Evolutionary conservation across 2,113 vertebrate genomes (phyloP).

Genomic region (Pholis gunnellus): DNA sequence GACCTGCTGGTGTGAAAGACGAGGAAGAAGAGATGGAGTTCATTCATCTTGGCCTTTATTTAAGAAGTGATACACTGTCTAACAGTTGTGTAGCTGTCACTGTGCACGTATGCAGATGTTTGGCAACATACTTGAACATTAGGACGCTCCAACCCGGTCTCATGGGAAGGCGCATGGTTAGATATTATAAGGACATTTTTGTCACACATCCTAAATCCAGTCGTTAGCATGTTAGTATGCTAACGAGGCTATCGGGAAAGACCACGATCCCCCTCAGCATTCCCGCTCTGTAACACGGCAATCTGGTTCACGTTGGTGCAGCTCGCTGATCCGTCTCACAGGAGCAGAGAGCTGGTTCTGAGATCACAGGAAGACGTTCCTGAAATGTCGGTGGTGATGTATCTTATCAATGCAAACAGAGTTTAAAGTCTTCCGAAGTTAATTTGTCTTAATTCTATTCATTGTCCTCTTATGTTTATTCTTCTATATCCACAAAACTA

Average conservation of each 20-base stretch:
- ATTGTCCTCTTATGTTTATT: background rate
- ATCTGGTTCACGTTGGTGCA: no score
- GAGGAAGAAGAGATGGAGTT: background rate
- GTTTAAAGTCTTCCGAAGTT: background rate
- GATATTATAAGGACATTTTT: no score
- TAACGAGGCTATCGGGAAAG: conserved; percentile 55
- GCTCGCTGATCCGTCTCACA: no score
- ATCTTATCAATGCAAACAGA: conserved; percentile 3
- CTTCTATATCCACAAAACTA: background rate
- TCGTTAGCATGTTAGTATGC: conserved; percentile 65
- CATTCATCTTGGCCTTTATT: conserved; percentile 1
- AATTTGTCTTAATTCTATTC: background rate
- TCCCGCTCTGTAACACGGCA: conserved; percentile 31
- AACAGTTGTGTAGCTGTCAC: no score
- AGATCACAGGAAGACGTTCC: conserved; percentile 5
- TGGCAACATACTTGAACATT: background rate
- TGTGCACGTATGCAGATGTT: background rate
- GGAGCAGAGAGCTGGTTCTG: no score
- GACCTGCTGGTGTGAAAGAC: background rate
- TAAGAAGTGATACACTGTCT: background rate
- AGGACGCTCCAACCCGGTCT: background rate
- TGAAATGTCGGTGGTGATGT: background rate
- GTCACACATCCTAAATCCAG: conserved; percentile 48
- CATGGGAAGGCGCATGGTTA: no score
- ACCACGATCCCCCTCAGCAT: conserved; percentile 28